Evolutionary conservation across 2,113 vertebrate genomes (phyloP).

Genomic region (Terrapene triunguis): DNA sequence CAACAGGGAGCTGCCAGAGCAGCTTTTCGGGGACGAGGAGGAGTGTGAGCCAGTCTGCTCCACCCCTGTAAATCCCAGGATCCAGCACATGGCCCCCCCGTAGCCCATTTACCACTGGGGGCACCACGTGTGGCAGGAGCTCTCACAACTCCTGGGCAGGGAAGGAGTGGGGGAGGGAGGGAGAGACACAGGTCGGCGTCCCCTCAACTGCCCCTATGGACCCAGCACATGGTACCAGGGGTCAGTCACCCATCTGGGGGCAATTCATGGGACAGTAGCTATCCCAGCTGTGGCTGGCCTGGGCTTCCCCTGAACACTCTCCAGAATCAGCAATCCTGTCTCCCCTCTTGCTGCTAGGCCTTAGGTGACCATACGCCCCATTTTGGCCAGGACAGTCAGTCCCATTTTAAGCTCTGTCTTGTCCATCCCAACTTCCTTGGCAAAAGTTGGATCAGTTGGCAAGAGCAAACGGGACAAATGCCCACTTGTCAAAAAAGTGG

Average conservation of each 20-base stretch:
- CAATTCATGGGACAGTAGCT: background rate
- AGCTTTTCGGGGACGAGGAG: background rate
- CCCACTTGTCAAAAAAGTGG: too few species aligned
- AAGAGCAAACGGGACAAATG: too few species aligned
- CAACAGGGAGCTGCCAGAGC: conserved; percentile 46
- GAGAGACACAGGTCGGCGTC: background rate
- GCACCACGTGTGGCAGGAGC: background rate
- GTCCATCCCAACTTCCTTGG: too few species aligned
- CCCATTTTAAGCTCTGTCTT: too few species aligned
- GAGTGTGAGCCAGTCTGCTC: conserved; percentile 53
- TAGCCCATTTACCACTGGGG: background rate
- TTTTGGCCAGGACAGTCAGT: too few species aligned
- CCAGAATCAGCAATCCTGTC: background rate
- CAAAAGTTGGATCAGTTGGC: too few species aligned
- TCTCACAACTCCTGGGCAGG: background rate
- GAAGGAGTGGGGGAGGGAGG: background rate
- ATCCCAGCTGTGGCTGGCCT: background rate
- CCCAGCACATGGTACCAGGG: rapidly evolving
- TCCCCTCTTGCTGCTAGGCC: background rate
- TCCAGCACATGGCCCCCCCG: background rate
- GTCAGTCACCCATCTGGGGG: background rate
- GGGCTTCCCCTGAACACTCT: background rate
- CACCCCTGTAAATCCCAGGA: conserved; percentile 20
- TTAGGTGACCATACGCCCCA: too few species aligned
- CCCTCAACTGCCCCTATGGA: background rate